Evolutionary conservation across 2,888 invertebrate species (phyloP).

Genomic region (Trissolcus japonicus): DNA sequence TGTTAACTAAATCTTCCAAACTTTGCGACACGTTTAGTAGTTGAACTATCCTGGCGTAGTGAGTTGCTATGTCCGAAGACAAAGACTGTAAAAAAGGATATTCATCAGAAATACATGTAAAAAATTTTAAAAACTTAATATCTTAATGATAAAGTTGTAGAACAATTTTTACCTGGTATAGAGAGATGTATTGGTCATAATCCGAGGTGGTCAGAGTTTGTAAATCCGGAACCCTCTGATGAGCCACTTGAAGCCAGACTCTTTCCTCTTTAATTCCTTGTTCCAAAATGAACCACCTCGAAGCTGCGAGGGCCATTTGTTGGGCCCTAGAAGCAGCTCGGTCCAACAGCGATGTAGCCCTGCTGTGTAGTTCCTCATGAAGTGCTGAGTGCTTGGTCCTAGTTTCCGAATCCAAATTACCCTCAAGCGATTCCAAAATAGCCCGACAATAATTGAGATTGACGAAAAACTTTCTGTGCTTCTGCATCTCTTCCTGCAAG

Average conservation of each 20-base stretch:
- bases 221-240: constrained; percentile 89
- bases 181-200: constrained; percentile 89
- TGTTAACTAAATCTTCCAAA: constrained; percentile 85
- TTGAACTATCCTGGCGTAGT: constrained; percentile 86
- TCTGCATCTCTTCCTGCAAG: constrained; percentile 92
- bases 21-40: constrained; percentile 84
- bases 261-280: constrained; percentile 89
- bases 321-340: constrained; percentile 89
- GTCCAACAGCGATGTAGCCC: constrained; percentile 86
- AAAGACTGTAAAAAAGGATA: constrained; percentile 78
- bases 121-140: neutral
- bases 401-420: constrained; percentile 88
- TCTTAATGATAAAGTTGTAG: constrained; percentile 7
- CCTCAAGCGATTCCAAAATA: constrained; percentile 90
- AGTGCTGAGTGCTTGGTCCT: constrained; percentile 83
- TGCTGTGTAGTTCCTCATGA: constrained; percentile 86
- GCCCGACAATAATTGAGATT: constrained; percentile 91
- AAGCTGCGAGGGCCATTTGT: constrained; percentile 89
- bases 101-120: neutral
- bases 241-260: constrained; percentile 89
- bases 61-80: constrained; percentile 86
- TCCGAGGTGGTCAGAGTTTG: constrained; percentile 88
- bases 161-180: constrained; percentile 79
- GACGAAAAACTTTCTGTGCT: constrained; percentile 91
- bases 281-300: constrained; percentile 88